Percentiles rank a stretch among this genome's conserved stretches.
Conservation (phyloP, 2,113 vertebrate genomes). For the Orthochromis malagaraziensis region DNA sequence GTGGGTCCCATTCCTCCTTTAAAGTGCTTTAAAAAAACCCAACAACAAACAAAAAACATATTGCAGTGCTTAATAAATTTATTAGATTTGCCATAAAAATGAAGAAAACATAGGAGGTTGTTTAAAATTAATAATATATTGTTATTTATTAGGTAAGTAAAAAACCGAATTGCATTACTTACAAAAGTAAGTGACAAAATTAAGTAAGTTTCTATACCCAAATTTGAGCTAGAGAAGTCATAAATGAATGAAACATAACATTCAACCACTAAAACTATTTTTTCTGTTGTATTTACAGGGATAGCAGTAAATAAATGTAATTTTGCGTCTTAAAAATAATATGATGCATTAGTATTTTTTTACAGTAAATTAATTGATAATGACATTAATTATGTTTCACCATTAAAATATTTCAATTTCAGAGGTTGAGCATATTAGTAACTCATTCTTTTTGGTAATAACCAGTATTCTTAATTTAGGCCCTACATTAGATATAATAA, state of each 20-base stretch:
- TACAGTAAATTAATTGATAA: background rate
- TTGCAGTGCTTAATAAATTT: background rate
- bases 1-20: background rate
- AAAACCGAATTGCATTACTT: background rate
- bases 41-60: background rate
- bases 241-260: background rate
- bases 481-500: background rate
- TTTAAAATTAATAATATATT: background rate
- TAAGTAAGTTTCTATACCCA: background rate
- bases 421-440: background rate
- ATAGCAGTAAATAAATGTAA: background rate
- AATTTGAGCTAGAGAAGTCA: background rate
- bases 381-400: background rate
- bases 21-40: fast-evolving
- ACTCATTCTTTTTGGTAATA: background rate
- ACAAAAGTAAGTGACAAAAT: background rate
- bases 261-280: background rate
- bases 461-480: background rate
- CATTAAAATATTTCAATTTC: background rate
- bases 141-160: background rate
- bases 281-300: background rate
- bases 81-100: background rate
- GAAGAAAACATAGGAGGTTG: background rate
- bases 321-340: background rate
- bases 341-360: background rate